Evolutionary conservation across 2,888 invertebrate genomes (phyloP).

Genomic region (Agonopterix subpropinquella): DNA sequence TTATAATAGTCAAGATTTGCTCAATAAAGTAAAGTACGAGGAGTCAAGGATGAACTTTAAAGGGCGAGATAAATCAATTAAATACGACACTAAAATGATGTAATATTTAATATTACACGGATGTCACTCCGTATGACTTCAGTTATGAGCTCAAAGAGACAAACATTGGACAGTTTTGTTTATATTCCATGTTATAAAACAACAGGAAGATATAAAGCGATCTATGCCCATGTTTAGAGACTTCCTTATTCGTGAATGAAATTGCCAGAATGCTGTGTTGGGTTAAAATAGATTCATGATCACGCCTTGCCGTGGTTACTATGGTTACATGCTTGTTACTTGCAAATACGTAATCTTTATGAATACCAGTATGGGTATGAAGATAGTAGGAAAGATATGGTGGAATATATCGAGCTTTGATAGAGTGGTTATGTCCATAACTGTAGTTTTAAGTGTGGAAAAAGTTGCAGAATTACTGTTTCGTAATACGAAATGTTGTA

Average conservation of each 20-base stretch:
- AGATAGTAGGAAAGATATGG: background rate
- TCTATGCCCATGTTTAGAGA: conserved; percentile 24
- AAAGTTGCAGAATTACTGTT: too few relatives aligned
- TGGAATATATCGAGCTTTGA: too few relatives aligned
- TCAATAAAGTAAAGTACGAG: too few relatives aligned
- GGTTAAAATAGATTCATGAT: conserved; percentile 7
- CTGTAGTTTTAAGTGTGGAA: too few relatives aligned
- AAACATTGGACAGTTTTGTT: conserved; percentile 32
- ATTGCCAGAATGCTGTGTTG: conserved; percentile 5
- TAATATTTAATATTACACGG: too few relatives aligned
- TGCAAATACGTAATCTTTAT: background rate
- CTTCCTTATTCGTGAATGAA: conserved; percentile 30
- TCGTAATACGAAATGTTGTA: too few relatives aligned
- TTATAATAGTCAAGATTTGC: too few relatives aligned
- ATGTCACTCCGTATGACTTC: too few relatives aligned
- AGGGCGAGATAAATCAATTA: too few relatives aligned
- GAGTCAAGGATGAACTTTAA: too few relatives aligned
- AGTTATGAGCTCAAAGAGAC: conserved; percentile 20
- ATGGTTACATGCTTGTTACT: background rate
- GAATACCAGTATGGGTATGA: background rate
- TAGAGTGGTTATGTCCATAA: too few relatives aligned
- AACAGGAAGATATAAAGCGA: conserved; percentile 57
- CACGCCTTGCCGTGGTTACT: background rate
- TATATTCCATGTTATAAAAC: conserved; percentile 40
- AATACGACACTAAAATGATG: too few relatives aligned